A percentile compares a stretch with the other conserved stretches of the same genome.
Conservation (phyloP, 53 echinoderm and acorn worm genomes). For the Temnopleurus reevesii region DNA sequence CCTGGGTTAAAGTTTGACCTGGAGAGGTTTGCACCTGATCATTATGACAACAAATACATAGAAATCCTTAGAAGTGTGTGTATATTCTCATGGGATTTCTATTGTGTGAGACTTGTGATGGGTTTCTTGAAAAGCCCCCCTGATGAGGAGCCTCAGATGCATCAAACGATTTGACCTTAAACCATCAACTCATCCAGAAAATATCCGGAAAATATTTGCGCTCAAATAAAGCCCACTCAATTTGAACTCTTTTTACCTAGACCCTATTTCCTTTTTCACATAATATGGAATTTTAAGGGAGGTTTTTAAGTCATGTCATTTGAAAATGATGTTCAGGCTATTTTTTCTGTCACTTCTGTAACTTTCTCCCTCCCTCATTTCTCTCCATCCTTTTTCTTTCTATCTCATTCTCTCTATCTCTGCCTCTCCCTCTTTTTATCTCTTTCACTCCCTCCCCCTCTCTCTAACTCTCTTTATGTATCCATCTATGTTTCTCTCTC, state of each 20-base stretch:
- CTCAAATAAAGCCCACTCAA: no score
- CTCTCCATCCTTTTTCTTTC: background rate
- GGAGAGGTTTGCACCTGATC: no score
- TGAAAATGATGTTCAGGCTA: background rate
- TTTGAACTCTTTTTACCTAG: background rate
- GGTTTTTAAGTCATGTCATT: background rate
- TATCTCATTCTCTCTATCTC: background rate
- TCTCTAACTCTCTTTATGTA: background rate
- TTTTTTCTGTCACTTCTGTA: background rate
- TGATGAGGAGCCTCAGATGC: constrained; percentile 11
- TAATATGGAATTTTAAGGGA: background rate
- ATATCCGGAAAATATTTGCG: no score
- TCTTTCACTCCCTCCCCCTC: background rate
- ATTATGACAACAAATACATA: no score
- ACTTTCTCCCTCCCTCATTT: background rate
- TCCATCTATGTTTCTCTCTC: background rate
- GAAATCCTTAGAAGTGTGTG: no score
- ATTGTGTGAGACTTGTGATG: no score
- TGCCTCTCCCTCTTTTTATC: background rate
- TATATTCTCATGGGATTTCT: no score
- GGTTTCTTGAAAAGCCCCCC: no score
- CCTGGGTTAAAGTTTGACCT: background rate
- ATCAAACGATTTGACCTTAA: background rate
- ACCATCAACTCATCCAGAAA: constrained; percentile 7
- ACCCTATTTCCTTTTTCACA: background rate